phyloP scores from a whole-genome alignment of 2,888 invertebrate genomes.

The Drosophila diplacantha region DNA sequence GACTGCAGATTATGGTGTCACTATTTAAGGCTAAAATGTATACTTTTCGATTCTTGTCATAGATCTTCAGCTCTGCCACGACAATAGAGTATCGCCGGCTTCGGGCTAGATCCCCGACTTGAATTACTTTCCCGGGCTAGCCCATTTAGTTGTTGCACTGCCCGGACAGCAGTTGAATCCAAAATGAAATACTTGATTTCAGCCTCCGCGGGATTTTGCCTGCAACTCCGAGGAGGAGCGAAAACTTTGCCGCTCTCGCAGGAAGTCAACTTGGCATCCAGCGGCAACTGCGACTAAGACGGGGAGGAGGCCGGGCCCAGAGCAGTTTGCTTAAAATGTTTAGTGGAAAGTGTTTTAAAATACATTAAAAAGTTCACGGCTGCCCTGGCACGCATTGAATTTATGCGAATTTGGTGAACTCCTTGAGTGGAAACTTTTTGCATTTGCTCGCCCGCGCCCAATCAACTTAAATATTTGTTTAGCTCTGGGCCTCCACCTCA shows the following conservation, averaged over 20 bases:
- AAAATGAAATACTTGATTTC: constrained; percentile 73
- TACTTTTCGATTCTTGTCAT: too few species aligned
- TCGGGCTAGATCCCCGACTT: constrained; percentile 16
- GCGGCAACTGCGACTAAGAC: constrained; percentile 14
- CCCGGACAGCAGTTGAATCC: constrained; percentile 71
- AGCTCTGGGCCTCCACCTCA: constrained; percentile 36
- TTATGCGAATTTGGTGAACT: constrained; percentile 73
- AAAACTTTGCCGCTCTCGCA: constrained; percentile 65
- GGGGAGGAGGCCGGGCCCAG: constrained; percentile 5
- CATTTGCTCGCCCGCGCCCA: constrained; percentile 66
- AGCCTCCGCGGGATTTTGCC: constrained; percentile 68
- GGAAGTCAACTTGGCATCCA: constrained; percentile 65
- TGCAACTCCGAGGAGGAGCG: constrained; percentile 36
- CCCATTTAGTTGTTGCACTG: constrained; percentile 65
- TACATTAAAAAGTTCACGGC: constrained; percentile 73
- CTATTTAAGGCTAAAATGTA: too few species aligned
- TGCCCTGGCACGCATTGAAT: constrained; percentile 72
- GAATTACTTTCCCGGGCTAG: constrained; percentile 41
- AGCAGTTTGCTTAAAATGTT: constrained; percentile 71
- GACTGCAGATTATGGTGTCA: too few species aligned
- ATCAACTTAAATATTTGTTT: constrained; percentile 71
- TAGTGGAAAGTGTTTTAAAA: constrained; percentile 74
- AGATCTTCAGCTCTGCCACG: neutral
- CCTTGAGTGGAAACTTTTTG: constrained; percentile 68
- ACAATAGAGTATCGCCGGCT: constrained; percentile 43